A percentile compares a stretch with the other conserved stretches of the same genome.
phyloP scores from a whole-genome alignment of 2,113 vertebrate genomes.

The Myxocyprinus asiaticus region DNA sequence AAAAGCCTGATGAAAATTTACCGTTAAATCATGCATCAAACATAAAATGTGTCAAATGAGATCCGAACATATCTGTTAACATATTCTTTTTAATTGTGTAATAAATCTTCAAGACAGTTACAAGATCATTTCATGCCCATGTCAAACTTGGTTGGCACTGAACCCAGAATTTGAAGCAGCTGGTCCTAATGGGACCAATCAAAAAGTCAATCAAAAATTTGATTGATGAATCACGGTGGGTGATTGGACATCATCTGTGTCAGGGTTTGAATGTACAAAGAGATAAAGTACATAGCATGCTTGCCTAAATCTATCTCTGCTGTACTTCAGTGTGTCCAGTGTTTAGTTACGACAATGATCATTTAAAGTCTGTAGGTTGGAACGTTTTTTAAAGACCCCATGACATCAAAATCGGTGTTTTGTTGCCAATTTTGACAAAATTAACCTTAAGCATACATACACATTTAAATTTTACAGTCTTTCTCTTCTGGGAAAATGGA shows the following conservation, averaged over 20 bases:
- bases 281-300: no score
- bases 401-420: no score
- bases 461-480: no score
- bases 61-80: slow-evolving; percentile 5
- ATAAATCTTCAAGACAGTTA: slow-evolving; percentile 54
- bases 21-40: slow-evolving; percentile 17
- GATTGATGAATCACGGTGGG: slow-evolving; percentile 40
- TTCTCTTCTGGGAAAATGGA: no score
- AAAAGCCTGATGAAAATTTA: slow-evolving; percentile 83
- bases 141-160: neutral
- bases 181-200: slow-evolving; percentile 30
- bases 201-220: slow-evolving; percentile 28
- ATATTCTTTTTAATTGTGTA: slow-evolving; percentile 38
- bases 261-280: neutral
- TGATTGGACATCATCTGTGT: slow-evolving; percentile 42
- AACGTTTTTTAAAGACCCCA: no score
- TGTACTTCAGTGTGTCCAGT: no score
- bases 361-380: no score
- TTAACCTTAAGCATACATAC: no score
- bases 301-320: neutral
- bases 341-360: no score
- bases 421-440: no score
- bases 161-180: slow-evolving; percentile 46
- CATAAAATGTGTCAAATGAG: slow-evolving; percentile 37
- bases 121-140: slow-evolving; percentile 5